Conservation (phyloP, 2,888 invertebrate species). For the Noctua janthina region DNA sequence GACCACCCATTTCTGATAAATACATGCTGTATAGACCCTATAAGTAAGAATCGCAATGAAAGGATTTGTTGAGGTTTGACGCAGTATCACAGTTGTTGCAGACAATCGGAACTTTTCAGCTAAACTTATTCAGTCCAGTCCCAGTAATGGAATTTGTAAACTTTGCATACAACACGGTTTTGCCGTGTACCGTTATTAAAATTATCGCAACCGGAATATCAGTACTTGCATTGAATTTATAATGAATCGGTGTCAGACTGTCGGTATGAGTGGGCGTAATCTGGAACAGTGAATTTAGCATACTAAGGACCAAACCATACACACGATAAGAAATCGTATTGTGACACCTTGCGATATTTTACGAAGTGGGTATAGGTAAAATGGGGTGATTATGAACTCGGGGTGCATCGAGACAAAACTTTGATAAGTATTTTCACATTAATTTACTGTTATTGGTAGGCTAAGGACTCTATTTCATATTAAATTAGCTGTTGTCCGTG, state of each 20-base stretch:
- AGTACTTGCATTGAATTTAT: constrained; percentile 60
- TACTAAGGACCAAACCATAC: too few species aligned
- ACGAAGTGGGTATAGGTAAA: neutral
- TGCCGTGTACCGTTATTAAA: constrained; percentile 63
- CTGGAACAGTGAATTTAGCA: constrained; percentile 39
- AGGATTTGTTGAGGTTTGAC: neutral
- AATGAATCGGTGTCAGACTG: constrained; percentile 50
- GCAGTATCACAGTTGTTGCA: neutral
- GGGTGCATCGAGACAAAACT: neutral
- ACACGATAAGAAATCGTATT: too few species aligned
- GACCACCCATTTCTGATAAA: neutral
- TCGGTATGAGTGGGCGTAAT: constrained; percentile 29
- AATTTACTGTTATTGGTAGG: neutral
- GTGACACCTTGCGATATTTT: neutral
- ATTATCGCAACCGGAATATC: constrained; percentile 61
- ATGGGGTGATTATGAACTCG: neutral
- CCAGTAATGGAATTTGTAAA: constrained; percentile 44
- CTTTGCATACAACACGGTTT: constrained; percentile 52
- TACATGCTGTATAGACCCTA: neutral
- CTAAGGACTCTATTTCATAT: neutral
- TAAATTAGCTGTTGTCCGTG: neutral
- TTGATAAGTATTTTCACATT: neutral
- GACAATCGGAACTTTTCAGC: constrained; percentile 23
- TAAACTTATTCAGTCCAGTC: constrained; percentile 28
- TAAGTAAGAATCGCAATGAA: neutral